Evolutionary conservation across 2,888 invertebrate genomes (phyloP).

Genomic region (Eristalinus aeneus): DNA sequence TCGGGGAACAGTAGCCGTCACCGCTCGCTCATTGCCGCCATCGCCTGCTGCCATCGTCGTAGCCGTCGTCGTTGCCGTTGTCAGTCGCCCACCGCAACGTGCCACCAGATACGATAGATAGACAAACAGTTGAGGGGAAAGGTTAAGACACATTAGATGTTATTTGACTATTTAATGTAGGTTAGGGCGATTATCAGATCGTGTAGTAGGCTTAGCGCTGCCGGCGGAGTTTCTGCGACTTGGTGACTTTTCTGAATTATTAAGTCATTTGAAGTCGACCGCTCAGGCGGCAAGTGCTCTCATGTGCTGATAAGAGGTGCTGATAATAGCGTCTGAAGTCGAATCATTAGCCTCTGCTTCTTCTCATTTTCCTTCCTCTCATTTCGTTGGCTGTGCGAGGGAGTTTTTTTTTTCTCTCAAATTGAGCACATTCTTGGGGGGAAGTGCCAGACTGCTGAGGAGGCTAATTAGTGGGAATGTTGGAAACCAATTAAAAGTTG

Average conservation of each 20-base stretch:
- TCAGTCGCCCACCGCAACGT: slow-evolving; percentile 29
- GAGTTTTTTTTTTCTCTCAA: too few species aligned
- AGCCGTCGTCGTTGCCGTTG: not conserved
- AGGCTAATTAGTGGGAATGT: too few species aligned
- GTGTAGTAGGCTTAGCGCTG: slow-evolving; percentile 36
- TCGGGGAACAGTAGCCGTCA: slow-evolving; percentile 38
- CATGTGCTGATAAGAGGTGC: not conserved
- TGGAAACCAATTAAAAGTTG: too few species aligned
- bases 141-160: slow-evolving; percentile 56
- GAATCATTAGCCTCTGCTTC: not conserved
- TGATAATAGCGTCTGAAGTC: not conserved
- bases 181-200: slow-evolving; percentile 32
- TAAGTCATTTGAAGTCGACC: not conserved
- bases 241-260: slow-evolving; percentile 4
- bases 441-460: too few species aligned
- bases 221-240: not conserved
- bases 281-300: not conserved
- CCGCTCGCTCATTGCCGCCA: not conserved
- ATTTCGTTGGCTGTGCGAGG: too few species aligned
- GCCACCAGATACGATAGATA: slow-evolving; percentile 52
- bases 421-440: too few species aligned
- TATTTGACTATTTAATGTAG: slow-evolving; percentile 41
- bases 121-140: slow-evolving; percentile 58
- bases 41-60: not conserved
- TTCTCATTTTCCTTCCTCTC: too few species aligned